Evolutionary conservation across 2,888 invertebrate genomes (phyloP), one percentile per base, ranked within the genome.

Genomic region (Hypena proboscidalis): DNA sequence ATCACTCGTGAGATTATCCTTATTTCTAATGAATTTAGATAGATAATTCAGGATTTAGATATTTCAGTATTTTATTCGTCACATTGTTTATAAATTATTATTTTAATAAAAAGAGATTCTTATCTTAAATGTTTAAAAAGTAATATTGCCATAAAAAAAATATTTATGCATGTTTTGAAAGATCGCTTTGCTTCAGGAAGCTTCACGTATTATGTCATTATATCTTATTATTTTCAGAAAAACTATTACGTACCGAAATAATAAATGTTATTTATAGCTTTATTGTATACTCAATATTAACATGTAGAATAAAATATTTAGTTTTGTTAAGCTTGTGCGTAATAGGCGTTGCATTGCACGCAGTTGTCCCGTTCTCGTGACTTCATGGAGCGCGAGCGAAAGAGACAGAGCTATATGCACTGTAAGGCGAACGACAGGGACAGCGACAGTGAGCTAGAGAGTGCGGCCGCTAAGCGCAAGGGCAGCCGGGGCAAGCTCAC

Each of bases 381-480:
- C 73, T 91, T 77, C 89, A 83, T 86, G 84, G 90, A 90, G 67
- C 83, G 87, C 68, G 88, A 87, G 81, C 77, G 91, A 79, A 85
- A 89, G 73, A 85, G 90, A 82, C 88, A 89, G 80, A 86, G 81
- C 83, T 91, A 91, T 87, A 89, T 90, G 71, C 83, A 80, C 69
- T 82, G 86, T 69, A 91, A 91, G 88, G 85, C 81, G 79, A 82
- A 85, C 78, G 91, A 91, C 76, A 84, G 91, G 67, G 95, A 97
- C 76, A 97, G 97, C 83, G 98, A 98, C 92, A 97, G 97, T 81
- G 98, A 98, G 86, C 95, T 94, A 84, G 92, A 94, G 88, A 84
- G 83, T 85, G 80, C 87, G 56, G 68, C 83, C 62, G 77, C 84
- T 68, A 91, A 91, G 69, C 85, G 91, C 79, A 91, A 91, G 77